Evolutionary conservation across 2,113 vertebrate genomes (phyloP).

Genomic region (Amphiprion percula): DNA sequence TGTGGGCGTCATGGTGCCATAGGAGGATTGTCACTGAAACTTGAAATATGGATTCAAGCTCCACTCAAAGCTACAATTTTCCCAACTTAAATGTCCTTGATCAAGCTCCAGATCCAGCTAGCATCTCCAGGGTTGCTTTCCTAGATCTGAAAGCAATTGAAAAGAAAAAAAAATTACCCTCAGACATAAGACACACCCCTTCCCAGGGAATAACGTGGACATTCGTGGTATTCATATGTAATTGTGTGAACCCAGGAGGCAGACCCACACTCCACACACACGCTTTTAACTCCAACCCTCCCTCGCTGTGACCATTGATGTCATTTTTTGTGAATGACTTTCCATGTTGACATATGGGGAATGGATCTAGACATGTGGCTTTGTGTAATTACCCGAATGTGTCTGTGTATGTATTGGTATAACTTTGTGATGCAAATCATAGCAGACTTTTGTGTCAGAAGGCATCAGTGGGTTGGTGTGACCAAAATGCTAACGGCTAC

Average conservation of each 20-base stretch:
- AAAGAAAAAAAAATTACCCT: slow-evolving; percentile 5
- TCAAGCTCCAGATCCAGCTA: slow-evolving; percentile 23
- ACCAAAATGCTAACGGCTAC: slow-evolving; percentile 41
- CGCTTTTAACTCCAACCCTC: not conserved
- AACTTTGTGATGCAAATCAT: slow-evolving; percentile 57
- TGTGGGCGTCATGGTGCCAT: not conserved
- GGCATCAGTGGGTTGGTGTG: slow-evolving; percentile 49
- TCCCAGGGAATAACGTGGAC: slow-evolving; percentile 6
- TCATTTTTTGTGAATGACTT: slow-evolving; percentile 36
- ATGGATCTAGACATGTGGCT: slow-evolving; percentile 24
- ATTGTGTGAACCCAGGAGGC: slow-evolving; percentile 16
- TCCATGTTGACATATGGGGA: slow-evolving; percentile 13
- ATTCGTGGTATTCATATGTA: slow-evolving; percentile 2
- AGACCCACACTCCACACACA: not conserved
- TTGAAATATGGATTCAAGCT: slow-evolving; percentile 30
- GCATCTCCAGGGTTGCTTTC: slow-evolving; percentile 15
- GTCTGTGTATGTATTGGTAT: slow-evolving; percentile 5
- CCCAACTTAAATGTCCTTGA: slow-evolving; percentile 29
- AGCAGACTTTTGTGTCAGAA: slow-evolving; percentile 63
- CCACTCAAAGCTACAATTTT: not conserved
- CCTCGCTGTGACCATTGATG: slow-evolving; percentile 8
- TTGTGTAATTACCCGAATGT: slow-evolving; percentile 19
- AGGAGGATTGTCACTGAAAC: not conserved
- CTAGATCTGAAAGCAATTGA: not conserved
- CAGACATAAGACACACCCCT: slow-evolving; percentile 3